These are phyloP conservation scores for Trichogramma pretiosum DNA, from an alignment of 1,140 invertebrate species.

Conservation along the genomic window DNA sequence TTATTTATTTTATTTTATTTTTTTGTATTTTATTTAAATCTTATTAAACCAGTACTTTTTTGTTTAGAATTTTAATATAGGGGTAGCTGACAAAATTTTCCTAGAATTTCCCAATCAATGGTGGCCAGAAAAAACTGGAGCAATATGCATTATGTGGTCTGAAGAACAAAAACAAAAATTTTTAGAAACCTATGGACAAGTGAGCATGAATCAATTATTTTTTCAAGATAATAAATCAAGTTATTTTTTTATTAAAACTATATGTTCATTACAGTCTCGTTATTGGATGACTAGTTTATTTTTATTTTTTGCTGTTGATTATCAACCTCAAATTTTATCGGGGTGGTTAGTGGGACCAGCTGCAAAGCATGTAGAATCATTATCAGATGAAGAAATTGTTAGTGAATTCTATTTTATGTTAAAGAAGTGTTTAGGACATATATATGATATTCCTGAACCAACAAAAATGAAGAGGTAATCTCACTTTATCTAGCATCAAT, in stretches of 20 bases:
- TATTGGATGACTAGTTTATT: conserved; percentile 58
- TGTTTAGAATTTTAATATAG: conserved; percentile 47
- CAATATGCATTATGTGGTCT: conserved; percentile 49
- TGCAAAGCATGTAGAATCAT: conserved; percentile 50
- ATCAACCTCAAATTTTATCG: conserved; percentile 59
- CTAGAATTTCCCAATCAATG: conserved; percentile 56
- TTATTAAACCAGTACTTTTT: too few relatives aligned
- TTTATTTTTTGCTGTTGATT: conserved; percentile 55
- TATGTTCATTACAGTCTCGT: conserved; percentile 28
- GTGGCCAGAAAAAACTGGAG: conserved; percentile 46
- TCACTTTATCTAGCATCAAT: not conserved
- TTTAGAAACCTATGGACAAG: conserved; percentile 20
- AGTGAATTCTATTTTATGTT: conserved; percentile 42
- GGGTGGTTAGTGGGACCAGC: conserved; percentile 52
- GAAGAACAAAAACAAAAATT: conserved; percentile 41
- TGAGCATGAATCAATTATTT: conserved; percentile 13
- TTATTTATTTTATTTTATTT: not conserved
- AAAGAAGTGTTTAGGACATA: conserved; percentile 41
- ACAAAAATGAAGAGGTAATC: conserved; percentile 34
- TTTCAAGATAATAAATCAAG: conserved; percentile 3
- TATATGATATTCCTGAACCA: conserved; percentile 48
- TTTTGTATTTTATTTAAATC: not conserved
- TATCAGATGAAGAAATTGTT: conserved; percentile 42
- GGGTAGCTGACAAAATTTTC: conserved; percentile 61
- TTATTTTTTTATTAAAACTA: not conserved